Evolutionary conservation across 2,888 invertebrate species (phyloP).

Genomic region (Thereva nobilitata): DNA sequence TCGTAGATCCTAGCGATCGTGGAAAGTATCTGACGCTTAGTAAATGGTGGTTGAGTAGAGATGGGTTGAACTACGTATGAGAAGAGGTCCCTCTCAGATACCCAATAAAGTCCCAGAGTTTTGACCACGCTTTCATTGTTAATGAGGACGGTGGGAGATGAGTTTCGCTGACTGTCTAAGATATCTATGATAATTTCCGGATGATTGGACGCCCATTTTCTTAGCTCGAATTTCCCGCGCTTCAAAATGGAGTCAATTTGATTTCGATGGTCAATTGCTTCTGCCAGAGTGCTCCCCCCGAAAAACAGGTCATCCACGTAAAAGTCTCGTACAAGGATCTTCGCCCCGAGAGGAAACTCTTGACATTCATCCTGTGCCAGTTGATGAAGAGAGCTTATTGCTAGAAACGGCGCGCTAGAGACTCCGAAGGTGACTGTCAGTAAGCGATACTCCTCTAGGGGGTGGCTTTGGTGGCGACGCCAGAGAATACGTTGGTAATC

Average conservation of each 20-base stretch:
- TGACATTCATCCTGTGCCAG: too few species aligned
- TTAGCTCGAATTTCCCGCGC: background rate
- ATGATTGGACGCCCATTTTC: slow-evolving; percentile 1
- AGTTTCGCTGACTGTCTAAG: background rate
- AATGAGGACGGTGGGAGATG: background rate
- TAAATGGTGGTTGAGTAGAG: background rate
- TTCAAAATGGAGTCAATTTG: background rate
- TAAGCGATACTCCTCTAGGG: slow-evolving; percentile 53
- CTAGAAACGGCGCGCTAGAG: too few species aligned
- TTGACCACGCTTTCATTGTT: too few species aligned
- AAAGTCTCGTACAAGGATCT: slow-evolving; percentile 40
- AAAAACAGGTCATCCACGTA: slow-evolving; percentile 44
- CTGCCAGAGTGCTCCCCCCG: slow-evolving; percentile 33
- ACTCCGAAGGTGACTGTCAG: slow-evolving; percentile 21
- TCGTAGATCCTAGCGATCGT: background rate
- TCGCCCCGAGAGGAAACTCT: too few species aligned
- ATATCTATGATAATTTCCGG: background rate
- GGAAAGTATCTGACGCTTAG: background rate
- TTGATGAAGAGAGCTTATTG: too few species aligned
- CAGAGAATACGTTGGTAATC: slow-evolving; percentile 24
- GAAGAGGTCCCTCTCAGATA: background rate
- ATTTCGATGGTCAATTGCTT: background rate
- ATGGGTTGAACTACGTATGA: background rate
- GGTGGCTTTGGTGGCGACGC: slow-evolving; percentile 30
- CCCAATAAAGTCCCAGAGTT: too few species aligned